Base-by-base conservation (phyloP, 2,113 vertebrate species). In the Cyanoramphus novaezelandiae region DNA sequence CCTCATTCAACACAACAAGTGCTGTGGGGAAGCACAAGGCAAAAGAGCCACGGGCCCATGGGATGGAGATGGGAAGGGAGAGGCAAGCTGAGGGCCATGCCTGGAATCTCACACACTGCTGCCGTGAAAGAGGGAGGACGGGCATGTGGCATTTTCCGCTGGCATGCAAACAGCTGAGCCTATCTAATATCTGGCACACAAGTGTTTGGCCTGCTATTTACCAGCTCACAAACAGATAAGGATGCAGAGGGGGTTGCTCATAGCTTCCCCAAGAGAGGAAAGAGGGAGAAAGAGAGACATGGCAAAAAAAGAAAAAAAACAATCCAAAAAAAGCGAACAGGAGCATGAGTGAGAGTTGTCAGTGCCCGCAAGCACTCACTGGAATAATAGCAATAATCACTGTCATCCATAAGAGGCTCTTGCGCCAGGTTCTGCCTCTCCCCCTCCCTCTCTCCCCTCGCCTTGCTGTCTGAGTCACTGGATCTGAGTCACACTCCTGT, bases 401-500 rank as follows among this genome's bases (percentile, higher is more conserved):
- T 90, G 88, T 94, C 90, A 96, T 94, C 91, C 88, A 31, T 95
- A 74, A 86, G 91, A 88, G 81, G 81, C 81, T 87, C 90, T 95
- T 97, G 92, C 80, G 93, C 96, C 97, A 98, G 96, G 95, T 92
- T 92, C 46, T 94, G 90, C 77, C 55, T 96, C 87, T 97, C 93
- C 82, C 70, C 96, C 94, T 95, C 95, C 88, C 91, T 95, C 95
- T 82, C 95, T 93, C 97, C 89, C 84, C 87, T 71, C 21, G 76
- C 87, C 87, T 86, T 94, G 92, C 97, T 65, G 53, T 91, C 91
- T 98, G 97, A 98, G 96, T 98, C 97, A 97, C 91, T 93, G 95
- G 71, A 93, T 93, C 96, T 97, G 97, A 98, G 95, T 98, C 97
- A 98, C 97, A 86, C 94, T 97, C 91, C 90, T 88, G 95, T 92